Conservation (phyloP, 2,113 vertebrate species). For the Ammodramus savannarum region DNA sequence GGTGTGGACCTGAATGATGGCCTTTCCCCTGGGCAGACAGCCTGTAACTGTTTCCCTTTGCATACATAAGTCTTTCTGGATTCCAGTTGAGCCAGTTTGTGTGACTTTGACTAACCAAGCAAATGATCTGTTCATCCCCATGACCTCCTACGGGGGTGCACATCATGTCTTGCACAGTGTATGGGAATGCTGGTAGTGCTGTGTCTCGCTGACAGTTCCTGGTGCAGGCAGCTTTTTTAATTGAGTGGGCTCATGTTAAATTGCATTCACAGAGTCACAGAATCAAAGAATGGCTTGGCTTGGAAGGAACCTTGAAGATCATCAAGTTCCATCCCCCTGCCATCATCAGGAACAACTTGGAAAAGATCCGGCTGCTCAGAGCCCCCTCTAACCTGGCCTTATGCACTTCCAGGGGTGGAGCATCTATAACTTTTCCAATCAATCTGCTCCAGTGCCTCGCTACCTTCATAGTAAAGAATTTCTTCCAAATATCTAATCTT, state of each 20-base stretch:
- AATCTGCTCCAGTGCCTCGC: not conserved
- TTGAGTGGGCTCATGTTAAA: not conserved
- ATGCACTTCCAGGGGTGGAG: not conserved
- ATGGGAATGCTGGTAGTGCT: not conserved
- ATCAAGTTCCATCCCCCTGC: not conserved
- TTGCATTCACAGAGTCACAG: not conserved
- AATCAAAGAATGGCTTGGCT: not conserved
- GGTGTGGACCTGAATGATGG: rapidly evolving
- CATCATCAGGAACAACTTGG: not conserved
- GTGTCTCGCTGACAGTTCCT: not conserved
- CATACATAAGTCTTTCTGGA: not conserved
- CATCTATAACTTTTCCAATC: not conserved
- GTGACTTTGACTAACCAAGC: not conserved
- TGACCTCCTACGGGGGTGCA: not conserved
- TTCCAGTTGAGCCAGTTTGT: not conserved
- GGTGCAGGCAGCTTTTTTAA: not conserved
- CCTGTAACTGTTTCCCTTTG: not conserved
- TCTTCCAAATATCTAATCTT: not conserved
- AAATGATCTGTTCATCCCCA: not conserved
- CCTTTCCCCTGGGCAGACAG: not conserved
- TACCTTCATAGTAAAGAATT: not conserved
- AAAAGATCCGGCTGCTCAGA: not conserved
- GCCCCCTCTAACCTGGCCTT: not conserved
- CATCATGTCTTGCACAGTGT: rapidly evolving
- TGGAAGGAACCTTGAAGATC: not conserved